Evolutionary conservation across 92 coral and sea anemone species (phyloP), one percentile per base, ranked within the genome.

Genomic region (Chrysogorgia sp.): DNA sequence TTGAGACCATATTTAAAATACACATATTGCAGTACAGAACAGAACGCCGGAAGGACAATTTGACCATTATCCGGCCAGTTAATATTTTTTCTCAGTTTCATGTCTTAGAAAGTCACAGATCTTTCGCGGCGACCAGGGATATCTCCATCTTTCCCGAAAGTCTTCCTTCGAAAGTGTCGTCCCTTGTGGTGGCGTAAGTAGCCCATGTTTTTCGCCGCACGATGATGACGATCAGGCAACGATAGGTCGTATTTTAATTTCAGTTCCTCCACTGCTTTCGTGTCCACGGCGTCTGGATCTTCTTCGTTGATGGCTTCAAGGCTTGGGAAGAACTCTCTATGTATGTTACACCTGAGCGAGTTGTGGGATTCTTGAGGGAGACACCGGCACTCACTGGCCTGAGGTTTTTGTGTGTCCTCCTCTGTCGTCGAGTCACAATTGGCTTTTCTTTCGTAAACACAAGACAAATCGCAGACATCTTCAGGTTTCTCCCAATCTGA

Each of bases 261-360:
- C 15, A 72, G 43, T 41, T 72, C 65, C 3, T 35, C 65, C 14
- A 72, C 79, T 2, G 48, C 71, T 32, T 32, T 26, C 40, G 64
- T 21, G 3, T 34, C 65, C 7, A 6, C 65, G 33, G 17, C 59
- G 26, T 28, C 62, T 17, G 22, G 37, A 23, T 72, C 48, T 21
- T 53, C 79, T 55, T 72, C 79, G 24, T 72, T 10, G 28, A 72
- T 72, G 10, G 79, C 79, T 52, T 72, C 79, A 1, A 72, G 28
- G 24, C 79, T 72, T 12, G 79, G 79, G 25, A 33, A 72, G 34
- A 32, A 72, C 35, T 72, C 79, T n/a, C 55, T 72, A 65, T 72
- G 79, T 1, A 19, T 1, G 23, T 7, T 34, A 19, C 79, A 72
- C 6, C 30, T 21, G 40, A 23, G 30, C 25, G 59, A 45, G 76